Base-by-base conservation (phyloP, 2,113 vertebrate genomes). In the Melanocharis versteri region DNA sequence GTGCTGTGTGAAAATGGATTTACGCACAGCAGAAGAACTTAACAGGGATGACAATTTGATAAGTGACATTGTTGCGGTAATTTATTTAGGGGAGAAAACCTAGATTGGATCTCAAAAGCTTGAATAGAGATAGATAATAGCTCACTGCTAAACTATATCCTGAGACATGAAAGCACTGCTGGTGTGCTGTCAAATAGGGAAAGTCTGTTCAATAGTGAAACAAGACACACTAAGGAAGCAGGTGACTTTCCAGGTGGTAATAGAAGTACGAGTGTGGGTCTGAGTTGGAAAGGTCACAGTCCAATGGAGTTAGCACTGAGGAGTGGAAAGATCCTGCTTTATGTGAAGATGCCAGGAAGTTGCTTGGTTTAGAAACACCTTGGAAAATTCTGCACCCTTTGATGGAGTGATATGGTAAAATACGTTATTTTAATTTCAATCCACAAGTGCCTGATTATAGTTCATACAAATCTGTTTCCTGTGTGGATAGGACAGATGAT, bases 1-100 rank as follows among this genome's bases (percentile, higher is more conserved):
- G 85, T 81, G 56, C 88, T 51, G 64, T 78, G 75, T 94, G 68
- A 69, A 95, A 95, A 96, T 83, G 76, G 87, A 83, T 93, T 96
- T 86, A 47, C 57, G 73, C 60, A 78, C 60, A 86, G 79, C 37
- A 44, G 85, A 92, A 83, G 90, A 87, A 90, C 51, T 90, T 94
- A 88, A 92, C 60, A 86, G 53, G 82, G 82, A 81, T 83, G 64
- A 92, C 88, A 88, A 86, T 70, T 94, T 85, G 90, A 78, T 94
- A 95, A 70, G 82, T 86, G 88, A 68, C 47, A 86, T 65, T 88
- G 64, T 80, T 90, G 75, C 1, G 0, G 93, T 83, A 64, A 90
- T 93, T 92, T 95, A 83, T 37, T 83, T 88, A 56, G 47, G 88
- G 56, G 28, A 81, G 68, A 92, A 92, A 95, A 88, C 51, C 24